Evolutionary conservation across 1,140 invertebrate genomes (phyloP).

Genomic region (Trichogramma pretiosum): DNA sequence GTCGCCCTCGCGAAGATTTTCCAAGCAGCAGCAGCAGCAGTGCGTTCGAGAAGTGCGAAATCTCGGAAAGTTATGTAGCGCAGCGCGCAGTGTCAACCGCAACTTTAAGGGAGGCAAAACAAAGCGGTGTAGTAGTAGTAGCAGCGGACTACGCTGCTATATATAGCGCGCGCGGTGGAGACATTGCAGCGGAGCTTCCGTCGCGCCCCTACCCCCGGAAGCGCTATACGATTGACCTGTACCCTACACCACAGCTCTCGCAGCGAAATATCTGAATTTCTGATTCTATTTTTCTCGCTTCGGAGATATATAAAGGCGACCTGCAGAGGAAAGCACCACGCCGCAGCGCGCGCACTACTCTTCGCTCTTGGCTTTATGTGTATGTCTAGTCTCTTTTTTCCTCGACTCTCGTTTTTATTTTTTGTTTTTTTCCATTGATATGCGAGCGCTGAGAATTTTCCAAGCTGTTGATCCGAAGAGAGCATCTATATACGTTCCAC

Average conservation of each 20-base stretch:
- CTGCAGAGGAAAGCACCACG: no score
- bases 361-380: no score
- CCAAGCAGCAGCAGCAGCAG: not conserved
- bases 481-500: no score
- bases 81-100: no score
- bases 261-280: not conserved
- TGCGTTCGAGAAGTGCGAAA: not conserved
- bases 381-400: no score
- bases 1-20: no score
- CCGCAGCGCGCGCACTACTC: no score
- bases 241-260: no score
- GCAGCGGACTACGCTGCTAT: no score
- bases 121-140: no score
- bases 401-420: not conserved
- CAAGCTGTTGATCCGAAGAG: conserved; percentile 1
- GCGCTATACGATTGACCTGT: not conserved
- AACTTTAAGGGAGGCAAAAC: no score
- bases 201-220: not conserved
- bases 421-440: not conserved
- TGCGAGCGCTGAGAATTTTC: not conserved
- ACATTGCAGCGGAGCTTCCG: not conserved
- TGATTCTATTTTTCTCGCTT: conserved; percentile 3
- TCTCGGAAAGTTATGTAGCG: not conserved
- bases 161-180: no score
- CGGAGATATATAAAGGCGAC: not conserved